Percentiles rank a stretch among this genome's conserved stretches.
Conservation (phyloP, 2,888 invertebrate species). For the Rhopalosiphum nymphaeae region DNA sequence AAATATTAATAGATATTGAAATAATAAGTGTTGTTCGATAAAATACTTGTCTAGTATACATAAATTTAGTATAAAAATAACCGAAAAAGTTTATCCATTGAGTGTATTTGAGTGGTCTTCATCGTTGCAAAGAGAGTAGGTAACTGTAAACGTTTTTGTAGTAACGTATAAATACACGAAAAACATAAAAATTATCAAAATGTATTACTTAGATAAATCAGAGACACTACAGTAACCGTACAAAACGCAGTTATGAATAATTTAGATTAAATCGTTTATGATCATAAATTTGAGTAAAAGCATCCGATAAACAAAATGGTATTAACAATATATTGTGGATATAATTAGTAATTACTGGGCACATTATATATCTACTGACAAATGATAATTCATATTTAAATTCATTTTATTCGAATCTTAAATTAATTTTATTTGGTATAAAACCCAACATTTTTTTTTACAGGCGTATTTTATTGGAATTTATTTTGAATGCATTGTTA, state of each 20-base stretch:
- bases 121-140: background rate
- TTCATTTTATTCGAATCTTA: background rate
- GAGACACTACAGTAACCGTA: background rate
- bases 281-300: background rate
- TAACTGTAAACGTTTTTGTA: background rate
- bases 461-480: background rate
- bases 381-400: background rate
- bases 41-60: background rate
- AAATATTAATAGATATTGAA: no score
- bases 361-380: background rate
- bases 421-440: background rate
- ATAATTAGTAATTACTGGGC: no score
- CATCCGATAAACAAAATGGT: background rate
- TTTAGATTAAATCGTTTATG: background rate
- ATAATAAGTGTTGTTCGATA: no score
- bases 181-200: background rate
- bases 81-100: background rate
- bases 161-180: background rate
- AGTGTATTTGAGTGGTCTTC: background rate
- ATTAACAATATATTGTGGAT: background rate
- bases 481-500: background rate
- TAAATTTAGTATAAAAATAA: background rate
- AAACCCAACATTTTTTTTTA: background rate
- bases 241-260: background rate
- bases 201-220: background rate